Percentiles rank a stretch among this genome's conserved stretches.
phyloP scores from a whole-genome alignment of 2,113 vertebrate species.

The Dicerorhinus sumatrensis region DNA sequence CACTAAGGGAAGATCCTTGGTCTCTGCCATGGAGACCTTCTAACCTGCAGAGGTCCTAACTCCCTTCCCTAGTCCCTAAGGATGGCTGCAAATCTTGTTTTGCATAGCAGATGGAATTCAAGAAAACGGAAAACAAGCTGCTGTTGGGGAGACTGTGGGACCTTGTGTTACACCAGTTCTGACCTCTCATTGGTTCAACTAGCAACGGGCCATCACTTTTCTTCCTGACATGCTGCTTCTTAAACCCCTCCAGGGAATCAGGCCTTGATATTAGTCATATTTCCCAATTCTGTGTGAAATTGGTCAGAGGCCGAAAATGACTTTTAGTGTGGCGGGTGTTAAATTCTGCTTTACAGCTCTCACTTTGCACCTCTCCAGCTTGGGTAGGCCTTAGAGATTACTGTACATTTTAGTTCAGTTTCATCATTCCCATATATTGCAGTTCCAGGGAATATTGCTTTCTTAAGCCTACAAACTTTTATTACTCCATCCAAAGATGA shows the following conservation, averaged over 20 bases:
- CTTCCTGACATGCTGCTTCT: conserved; percentile 30
- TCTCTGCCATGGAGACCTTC: not conserved
- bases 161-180: not conserved
- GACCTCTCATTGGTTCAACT: not conserved
- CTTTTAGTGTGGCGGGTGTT: conserved; percentile 76
- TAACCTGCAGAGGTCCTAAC: not conserved
- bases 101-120: not conserved
- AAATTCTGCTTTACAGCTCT: conserved; percentile 77
- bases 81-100: not conserved
- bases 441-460: conserved; percentile 80
- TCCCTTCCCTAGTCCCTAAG: not conserved
- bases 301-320: conserved; percentile 76
- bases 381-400: conserved; percentile 79
- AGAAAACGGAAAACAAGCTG: not conserved
- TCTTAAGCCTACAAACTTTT: conserved; percentile 83
- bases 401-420: conserved; percentile 76
- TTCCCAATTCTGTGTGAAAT: conserved; percentile 79
- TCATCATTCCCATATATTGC: conserved; percentile 78
- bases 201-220: not conserved
- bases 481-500: conserved; percentile 80
- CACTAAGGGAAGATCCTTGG: not conserved
- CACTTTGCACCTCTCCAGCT: conserved; percentile 72
- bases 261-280: conserved; percentile 74
- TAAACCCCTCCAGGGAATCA: conserved; percentile 52
- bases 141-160: not conserved